Conservation (phyloP, 2,888 invertebrate genomes). For the Tiliacea aurago region DNA sequence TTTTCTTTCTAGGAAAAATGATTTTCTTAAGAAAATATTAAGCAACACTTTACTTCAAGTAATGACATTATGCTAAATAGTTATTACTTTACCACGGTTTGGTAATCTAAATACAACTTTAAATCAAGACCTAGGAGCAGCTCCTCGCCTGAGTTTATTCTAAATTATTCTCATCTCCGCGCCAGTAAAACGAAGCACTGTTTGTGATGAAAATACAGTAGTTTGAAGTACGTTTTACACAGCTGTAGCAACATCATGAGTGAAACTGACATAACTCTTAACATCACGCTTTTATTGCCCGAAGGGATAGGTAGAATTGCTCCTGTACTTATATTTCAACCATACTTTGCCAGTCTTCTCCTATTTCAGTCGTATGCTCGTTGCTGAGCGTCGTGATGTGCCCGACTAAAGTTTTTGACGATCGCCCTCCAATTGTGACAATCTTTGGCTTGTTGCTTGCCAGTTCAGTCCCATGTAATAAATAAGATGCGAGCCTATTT, state of each 20-base stretch:
- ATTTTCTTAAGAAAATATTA: background rate
- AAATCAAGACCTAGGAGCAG: background rate
- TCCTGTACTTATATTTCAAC: background rate
- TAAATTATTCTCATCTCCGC: conserved; percentile 35
- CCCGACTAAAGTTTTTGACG: background rate
- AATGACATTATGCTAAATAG: conserved; percentile 16
- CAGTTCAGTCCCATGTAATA: background rate
- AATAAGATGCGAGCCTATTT: background rate
- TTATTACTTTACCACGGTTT: conserved; percentile 7
- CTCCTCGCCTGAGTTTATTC: conserved; percentile 7
- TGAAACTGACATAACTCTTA: background rate
- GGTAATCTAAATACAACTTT: conserved; percentile 23
- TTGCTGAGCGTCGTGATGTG: background rate
- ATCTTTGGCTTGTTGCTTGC: background rate
- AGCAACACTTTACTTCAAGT: background rate
- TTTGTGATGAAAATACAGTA: conserved; percentile 29
- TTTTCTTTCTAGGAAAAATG: background rate
- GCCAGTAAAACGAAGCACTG: conserved; percentile 14
- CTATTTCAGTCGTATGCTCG: background rate
- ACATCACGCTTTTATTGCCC: background rate
- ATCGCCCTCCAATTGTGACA: background rate
- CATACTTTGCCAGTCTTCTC: background rate
- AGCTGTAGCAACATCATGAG: conserved; percentile 11
- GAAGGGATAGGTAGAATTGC: too few species aligned
- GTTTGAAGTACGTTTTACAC: conserved; percentile 19